Percentiles rank a stretch among this genome's conserved stretches.
Evolutionary conservation across 2,888 invertebrate species (phyloP).

Genomic region (Volucella inflata): DNA sequence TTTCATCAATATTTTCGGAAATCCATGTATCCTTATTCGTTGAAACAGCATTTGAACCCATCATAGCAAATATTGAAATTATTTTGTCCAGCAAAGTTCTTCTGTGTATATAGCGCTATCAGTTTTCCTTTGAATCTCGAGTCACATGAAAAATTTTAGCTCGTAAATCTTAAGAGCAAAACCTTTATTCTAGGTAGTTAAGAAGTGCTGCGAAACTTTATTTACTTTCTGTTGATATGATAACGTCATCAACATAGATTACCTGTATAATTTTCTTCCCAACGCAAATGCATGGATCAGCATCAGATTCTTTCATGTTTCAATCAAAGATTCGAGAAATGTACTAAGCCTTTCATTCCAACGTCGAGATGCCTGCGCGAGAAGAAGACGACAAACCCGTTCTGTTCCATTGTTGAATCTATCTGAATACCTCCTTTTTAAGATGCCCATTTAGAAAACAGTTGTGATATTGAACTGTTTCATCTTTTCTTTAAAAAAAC

Average conservation of each 20-base stretch:
- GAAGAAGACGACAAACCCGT: conserved; percentile 63
- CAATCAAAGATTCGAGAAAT: conserved; percentile 73
- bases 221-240: conserved; percentile 57
- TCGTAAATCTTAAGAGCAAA: conserved; percentile 35
- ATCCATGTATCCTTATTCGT: too few species aligned
- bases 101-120: too few species aligned
- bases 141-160: conserved; percentile 30
- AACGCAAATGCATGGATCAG: conserved; percentile 78
- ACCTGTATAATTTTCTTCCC: conserved; percentile 67
- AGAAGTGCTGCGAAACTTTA: conserved; percentile 44
- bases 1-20: too few species aligned
- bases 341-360: conserved; percentile 73
- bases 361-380: conserved; percentile 70
- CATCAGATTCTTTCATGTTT: conserved; percentile 71
- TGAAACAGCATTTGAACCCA: too few species aligned
- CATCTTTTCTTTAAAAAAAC: conserved; percentile 76
- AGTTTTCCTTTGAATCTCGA: conserved; percentile 12
- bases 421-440: conserved; percentile 52
- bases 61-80: too few species aligned
- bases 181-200: background rate
- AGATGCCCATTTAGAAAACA: conserved; percentile 54
- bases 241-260: conserved; percentile 77
- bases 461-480: conserved; percentile 37
- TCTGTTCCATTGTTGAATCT: conserved; percentile 66
- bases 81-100: too few species aligned